Conservation (phyloP, 2,888 invertebrate species). For the Ochropacha duplaris region DNA sequence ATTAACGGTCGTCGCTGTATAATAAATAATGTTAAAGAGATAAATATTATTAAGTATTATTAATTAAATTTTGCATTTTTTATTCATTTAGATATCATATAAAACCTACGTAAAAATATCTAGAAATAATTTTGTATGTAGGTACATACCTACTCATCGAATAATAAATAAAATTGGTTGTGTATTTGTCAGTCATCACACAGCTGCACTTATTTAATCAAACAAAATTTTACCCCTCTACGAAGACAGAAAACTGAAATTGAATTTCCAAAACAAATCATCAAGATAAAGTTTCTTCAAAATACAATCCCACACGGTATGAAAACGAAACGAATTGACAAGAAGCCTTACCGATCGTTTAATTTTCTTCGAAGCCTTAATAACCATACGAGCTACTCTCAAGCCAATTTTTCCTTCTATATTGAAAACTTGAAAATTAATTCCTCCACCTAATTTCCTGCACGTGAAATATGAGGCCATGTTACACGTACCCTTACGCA, state of each 20-base stretch:
- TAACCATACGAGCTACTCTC: slow-evolving; percentile 42
- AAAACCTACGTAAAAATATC: too few relatives aligned
- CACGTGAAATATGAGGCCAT: slow-evolving; percentile 75
- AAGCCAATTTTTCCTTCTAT: slow-evolving; percentile 67
- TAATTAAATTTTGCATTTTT: too few relatives aligned
- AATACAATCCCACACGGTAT: slow-evolving; percentile 12
- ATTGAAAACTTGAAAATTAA: slow-evolving; percentile 81
- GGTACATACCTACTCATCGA: too few relatives aligned
- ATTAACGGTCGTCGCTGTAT: too few relatives aligned
- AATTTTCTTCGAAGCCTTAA: slow-evolving; percentile 59
- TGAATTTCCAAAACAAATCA: background rate
- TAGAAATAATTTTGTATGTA: too few relatives aligned
- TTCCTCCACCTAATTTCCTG: slow-evolving; percentile 75
- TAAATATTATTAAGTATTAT: too few relatives aligned
- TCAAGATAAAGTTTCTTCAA: slow-evolving; percentile 2
- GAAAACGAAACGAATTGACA: slow-evolving; percentile 20
- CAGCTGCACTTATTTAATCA: too few relatives aligned
- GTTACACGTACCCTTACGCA: slow-evolving; percentile 42
- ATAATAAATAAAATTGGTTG: too few relatives aligned
- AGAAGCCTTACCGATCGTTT: slow-evolving; percentile 51
- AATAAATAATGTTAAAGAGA: too few relatives aligned
- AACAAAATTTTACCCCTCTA: background rate
- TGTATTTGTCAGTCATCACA: too few relatives aligned
- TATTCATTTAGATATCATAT: too few relatives aligned
- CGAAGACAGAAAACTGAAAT: background rate